phyloP scores from a whole-genome alignment of 2,888 invertebrate species.

The Andrena haemorrhoa region DNA sequence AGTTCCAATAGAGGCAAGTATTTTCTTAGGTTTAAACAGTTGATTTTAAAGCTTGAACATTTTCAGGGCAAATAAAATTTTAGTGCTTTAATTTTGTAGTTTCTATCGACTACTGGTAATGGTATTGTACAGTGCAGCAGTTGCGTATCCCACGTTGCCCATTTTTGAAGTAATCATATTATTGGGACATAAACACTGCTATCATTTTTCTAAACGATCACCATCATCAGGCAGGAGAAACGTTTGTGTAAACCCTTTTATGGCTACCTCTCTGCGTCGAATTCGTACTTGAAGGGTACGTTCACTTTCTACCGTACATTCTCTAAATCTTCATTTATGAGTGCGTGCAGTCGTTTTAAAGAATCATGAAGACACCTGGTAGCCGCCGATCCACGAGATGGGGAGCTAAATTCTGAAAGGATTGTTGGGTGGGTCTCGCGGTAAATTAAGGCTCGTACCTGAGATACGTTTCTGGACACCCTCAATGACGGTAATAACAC shows the following conservation, averaged over 20 bases:
- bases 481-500: constrained; percentile 80
- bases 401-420: constrained; percentile 63
- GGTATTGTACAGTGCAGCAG: no score
- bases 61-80: no score
- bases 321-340: constrained; percentile 12
- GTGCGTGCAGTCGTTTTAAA: constrained; percentile 9
- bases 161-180: no score
- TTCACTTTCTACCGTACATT: not conserved
- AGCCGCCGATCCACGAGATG: constrained; percentile 35
- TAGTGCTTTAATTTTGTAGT: no score
- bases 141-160: no score
- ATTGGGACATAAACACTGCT: no score
- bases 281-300: not conserved
- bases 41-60: no score
- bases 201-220: no score
- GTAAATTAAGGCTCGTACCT: constrained; percentile 75
- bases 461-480: constrained; percentile 72
- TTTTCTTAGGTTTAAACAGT: no score
- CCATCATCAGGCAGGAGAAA: not conserved
- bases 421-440: constrained; percentile 59
- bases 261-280: not conserved
- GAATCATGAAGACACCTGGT: constrained; percentile 5
- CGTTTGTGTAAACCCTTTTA: not conserved
- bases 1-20: no score
- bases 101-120: no score